Conservation (phyloP, 2,888 invertebrate genomes). For the Dicyrtoma fusca region DNA sequence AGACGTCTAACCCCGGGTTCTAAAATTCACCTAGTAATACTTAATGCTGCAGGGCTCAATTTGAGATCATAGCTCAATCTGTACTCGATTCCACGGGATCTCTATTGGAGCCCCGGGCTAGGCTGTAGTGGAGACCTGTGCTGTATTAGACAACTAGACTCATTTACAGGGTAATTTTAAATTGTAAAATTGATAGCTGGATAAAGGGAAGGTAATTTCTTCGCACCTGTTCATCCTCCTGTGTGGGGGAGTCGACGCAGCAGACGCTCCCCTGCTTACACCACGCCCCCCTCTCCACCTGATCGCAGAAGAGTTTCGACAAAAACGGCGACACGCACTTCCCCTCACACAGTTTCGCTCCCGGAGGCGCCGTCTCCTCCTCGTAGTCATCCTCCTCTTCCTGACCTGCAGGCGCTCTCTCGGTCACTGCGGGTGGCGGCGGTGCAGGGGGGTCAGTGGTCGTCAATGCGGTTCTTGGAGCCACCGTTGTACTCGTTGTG, state of each 20-base stretch:
- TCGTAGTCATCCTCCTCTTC: slow-evolving; percentile 26
- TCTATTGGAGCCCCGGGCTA: too few species aligned
- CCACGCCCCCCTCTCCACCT: slow-evolving; percentile 75
- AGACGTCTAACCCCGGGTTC: too few species aligned
- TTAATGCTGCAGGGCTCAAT: too few species aligned
- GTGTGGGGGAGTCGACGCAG: slow-evolving; percentile 16
- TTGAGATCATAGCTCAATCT: too few species aligned
- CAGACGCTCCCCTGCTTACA: slow-evolving; percentile 61
- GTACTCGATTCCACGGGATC: too few species aligned
- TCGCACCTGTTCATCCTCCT: slow-evolving; percentile 20
- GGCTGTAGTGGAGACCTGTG: too few species aligned
- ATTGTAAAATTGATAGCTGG: background rate
- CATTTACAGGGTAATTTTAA: background rate
- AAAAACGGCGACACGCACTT: slow-evolving; percentile 83
- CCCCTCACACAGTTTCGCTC: slow-evolving; percentile 67
- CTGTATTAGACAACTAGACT: too few species aligned
- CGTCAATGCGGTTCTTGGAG: slow-evolving; percentile 58
- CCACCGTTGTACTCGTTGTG: slow-evolving; percentile 8
- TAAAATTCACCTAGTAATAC: too few species aligned
- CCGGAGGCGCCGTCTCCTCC: slow-evolving; percentile 20
- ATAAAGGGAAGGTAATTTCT: too few species aligned
- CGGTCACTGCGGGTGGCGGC: slow-evolving; percentile 8
- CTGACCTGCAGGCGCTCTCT: background rate
- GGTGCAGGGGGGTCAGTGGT: slow-evolving; percentile 42
- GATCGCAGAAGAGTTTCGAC: slow-evolving; percentile 78